Percentiles rank a stretch among this genome's conserved stretches.
These are phyloP conservation scores for Muricea muricata DNA, from an alignment of 92 coral and sea anemone species.

Conservation along the genomic window DNA sequence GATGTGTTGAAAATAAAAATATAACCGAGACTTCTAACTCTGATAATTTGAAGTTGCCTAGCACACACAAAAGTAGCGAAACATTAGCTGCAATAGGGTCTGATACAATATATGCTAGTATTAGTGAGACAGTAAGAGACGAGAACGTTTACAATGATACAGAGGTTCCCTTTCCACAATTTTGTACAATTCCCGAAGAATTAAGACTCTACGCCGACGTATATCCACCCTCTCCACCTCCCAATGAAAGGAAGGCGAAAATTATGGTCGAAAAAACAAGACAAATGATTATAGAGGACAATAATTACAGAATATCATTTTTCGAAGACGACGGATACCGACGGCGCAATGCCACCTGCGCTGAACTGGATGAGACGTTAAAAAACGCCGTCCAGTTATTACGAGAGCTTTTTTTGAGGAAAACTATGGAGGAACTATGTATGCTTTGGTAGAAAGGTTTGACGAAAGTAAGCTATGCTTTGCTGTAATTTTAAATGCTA, in stretches of 20 bases:
- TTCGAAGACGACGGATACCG: conserved; percentile 51
- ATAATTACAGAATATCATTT: conserved; percentile 46
- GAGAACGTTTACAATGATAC: neutral
- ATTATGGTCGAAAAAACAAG: conserved; percentile 18
- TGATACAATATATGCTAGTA: neutral
- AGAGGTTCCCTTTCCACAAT: neutral
- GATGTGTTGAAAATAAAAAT: neutral
- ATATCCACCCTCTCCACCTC: conserved; percentile 33
- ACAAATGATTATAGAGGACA: conserved; percentile 29
- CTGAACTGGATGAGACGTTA: conserved; percentile 67
- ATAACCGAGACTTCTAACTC: neutral
- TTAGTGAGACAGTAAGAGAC: too few species aligned
- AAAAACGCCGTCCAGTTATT: conserved; percentile 72
- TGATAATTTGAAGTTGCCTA: neutral
- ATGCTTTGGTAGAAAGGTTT: conserved; percentile 86
- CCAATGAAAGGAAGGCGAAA: neutral
- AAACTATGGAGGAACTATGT: conserved; percentile 94
- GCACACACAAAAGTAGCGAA: neutral
- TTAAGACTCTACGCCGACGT: conserved; percentile 26
- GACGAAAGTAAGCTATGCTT: neutral
- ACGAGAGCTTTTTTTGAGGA: conserved; percentile 80
- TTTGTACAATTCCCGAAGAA: conserved; percentile 1
- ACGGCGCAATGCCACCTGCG: conserved; percentile 73
- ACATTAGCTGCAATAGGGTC: neutral
- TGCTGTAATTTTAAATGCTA: neutral